A percentile compares a stretch with the other conserved stretches of the same genome.
These are phyloP conservation scores for Teleogryllus oceanicus DNA, from an alignment of 2,888 invertebrate species.

Conservation along the genomic window DNA sequence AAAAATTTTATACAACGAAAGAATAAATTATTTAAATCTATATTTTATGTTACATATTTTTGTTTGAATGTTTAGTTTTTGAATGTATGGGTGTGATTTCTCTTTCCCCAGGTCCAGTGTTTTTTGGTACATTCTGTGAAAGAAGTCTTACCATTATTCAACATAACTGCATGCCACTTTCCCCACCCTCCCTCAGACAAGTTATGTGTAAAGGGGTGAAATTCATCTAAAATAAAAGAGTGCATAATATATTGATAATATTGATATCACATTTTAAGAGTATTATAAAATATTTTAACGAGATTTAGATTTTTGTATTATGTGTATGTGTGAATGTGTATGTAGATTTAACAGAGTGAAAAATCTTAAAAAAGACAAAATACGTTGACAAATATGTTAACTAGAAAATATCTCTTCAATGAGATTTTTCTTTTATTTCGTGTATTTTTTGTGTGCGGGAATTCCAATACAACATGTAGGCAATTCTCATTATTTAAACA, in stretches of 20 bases:
- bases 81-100: constrained; percentile 36
- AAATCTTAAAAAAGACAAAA: constrained; percentile 29
- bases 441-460: constrained; percentile 36
- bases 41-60: constrained; percentile 39
- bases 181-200: constrained; percentile 29
- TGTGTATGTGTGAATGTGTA: constrained; percentile 37
- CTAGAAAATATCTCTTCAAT: constrained; percentile 32
- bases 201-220: constrained; percentile 27
- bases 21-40: constrained; percentile 39
- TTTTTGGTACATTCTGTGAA: constrained; percentile 35
- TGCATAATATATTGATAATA: constrained; percentile 36
- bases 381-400: constrained; percentile 31
- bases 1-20: constrained; percentile 40
- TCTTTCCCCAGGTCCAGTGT: constrained; percentile 32
- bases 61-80: constrained; percentile 38
- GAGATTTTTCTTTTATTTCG: constrained; percentile 34
- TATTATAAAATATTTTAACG: constrained; percentile 40
- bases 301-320: constrained; percentile 40
- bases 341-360: constrained; percentile 29
- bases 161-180: constrained; percentile 34
- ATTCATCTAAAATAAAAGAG: constrained; percentile 33
- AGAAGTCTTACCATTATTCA: constrained; percentile 31
- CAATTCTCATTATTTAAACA: constrained; percentile 38
- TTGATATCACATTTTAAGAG: constrained; percentile 39
- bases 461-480: constrained; percentile 36